These are phyloP conservation scores for Cheilinus undulatus DNA, from an alignment of 2,113 vertebrate species.

Conservation along the genomic window DNA sequence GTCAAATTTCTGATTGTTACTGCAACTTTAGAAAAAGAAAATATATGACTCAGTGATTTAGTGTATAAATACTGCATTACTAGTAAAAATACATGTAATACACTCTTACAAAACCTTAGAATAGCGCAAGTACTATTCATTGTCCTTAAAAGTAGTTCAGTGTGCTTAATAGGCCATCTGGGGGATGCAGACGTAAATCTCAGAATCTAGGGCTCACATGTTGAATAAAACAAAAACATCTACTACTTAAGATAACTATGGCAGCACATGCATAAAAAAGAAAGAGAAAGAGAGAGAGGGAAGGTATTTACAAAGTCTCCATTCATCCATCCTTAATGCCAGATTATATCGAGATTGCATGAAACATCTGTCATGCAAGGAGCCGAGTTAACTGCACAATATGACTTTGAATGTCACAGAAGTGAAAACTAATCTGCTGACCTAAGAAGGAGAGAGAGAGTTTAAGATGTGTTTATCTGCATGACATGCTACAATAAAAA, in stretches of 20 bases:
- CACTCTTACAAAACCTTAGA: not conserved
- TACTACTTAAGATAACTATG: conserved; percentile 35
- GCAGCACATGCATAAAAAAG: conserved; percentile 15
- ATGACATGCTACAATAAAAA: not conserved
- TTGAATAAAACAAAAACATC: conserved; percentile 15
- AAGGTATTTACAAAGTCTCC: conserved; percentile 24
- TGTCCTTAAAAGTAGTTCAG: not conserved
- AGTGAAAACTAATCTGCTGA: conserved; percentile 43
- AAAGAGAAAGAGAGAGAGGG: conserved; percentile 10
- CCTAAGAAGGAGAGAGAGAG: not conserved
- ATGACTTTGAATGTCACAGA: conserved; percentile 44
- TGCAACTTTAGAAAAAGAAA: not conserved
- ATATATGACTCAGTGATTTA: not conserved
- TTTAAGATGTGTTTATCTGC: conserved; percentile 4
- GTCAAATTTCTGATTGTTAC: not conserved
- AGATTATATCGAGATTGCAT: conserved; percentile 72
- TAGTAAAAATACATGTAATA: not conserved
- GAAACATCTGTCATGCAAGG: conserved; percentile 55
- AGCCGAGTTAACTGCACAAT: conserved; percentile 46
- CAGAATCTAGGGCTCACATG: conserved; percentile 16
- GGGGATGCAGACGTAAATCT: conserved; percentile 11
- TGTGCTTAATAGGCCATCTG: not conserved
- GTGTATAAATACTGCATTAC: not conserved
- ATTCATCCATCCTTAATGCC: conserved; percentile 59
- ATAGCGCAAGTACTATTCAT: not conserved